Base-by-base conservation (phyloP, 2,888 invertebrate species). In the Melieria picta region DNA sequence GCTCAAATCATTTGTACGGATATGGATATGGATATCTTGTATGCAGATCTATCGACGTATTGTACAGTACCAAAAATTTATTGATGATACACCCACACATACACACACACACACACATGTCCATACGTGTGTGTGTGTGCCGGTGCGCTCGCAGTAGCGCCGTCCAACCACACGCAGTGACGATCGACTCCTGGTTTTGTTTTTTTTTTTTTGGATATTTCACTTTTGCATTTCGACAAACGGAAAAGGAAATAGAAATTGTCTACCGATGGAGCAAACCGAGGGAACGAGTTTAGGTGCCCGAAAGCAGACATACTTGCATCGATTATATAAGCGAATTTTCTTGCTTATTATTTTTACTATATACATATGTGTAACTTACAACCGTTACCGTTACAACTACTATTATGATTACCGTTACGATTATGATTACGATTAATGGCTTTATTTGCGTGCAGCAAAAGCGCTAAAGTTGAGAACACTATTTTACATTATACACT, bases 321-420 rank as follows among this genome's bases (percentile, higher is more conserved):
- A 30, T 30, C 16, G 30, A 7, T n/a, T 48, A 71, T 61, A 61
- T 55, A 69, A 71, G 70, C 69, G 64, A 72, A 73, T 74, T 75
- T 72, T 69, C 62, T 74, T 73, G 71, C 72, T 74, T 69, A n/a
- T 11, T 52, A 45, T 50, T 73, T 65, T 69, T 69, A 75, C 62
- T 61, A 60, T 64, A 63, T 68, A 56, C 63, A 61, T 61, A 30
- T 30, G 16, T 61, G 16, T 16, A 16, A 16, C 16, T 16, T 16
- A 16, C 16, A 1, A 16, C 16, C 16, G 16, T 16, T 16, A 16
- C 16, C 0, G 1, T 1, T 16, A 16, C 16, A 16, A 57, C 47
- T 47, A 5, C 42, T 66, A 13, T 58, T 57, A 9, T 57, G 48
- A 47, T 57, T 58, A 66, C 47, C 48, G 58, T 30, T 30, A 30